phyloP scores from a whole-genome alignment of 2,113 vertebrate species.

The Larimichthys crocea region DNA sequence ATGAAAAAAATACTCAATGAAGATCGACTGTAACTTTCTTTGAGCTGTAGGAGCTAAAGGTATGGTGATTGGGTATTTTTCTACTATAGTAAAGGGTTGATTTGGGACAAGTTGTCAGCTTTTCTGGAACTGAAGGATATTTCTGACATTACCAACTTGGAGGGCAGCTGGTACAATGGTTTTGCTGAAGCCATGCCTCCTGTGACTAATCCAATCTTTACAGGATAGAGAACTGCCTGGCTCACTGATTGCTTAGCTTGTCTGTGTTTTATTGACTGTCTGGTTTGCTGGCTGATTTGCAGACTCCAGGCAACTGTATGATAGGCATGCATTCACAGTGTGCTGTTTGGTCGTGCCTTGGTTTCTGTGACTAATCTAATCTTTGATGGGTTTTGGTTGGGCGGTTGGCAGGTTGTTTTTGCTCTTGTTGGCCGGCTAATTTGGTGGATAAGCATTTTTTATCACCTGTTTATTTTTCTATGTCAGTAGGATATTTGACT shows the following conservation, averaged over 20 bases:
- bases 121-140: slow-evolving; percentile 73
- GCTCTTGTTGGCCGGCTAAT: not conserved
- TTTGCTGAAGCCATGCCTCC: slow-evolving; percentile 67
- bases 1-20: not conserved
- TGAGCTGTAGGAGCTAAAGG: not conserved
- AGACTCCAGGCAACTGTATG: slow-evolving; percentile 9
- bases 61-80: not conserved
- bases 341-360: slow-evolving; percentile 10
- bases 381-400: slow-evolving; percentile 1
- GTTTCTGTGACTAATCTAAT: slow-evolving; percentile 33
- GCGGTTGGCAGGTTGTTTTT: slow-evolving; percentile 18
- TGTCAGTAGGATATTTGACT: not conserved
- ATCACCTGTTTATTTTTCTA: not conserved
- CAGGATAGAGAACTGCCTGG: slow-evolving; percentile 42
- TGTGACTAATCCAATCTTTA: slow-evolving; percentile 79
- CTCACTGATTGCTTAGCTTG: slow-evolving; percentile 42
- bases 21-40: not conserved
- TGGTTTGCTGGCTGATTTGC: slow-evolving; percentile 37
- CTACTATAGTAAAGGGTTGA: not conserved
- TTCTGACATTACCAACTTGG: slow-evolving; percentile 64
- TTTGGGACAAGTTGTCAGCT: not conserved
- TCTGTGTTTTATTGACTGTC: slow-evolving; percentile 36
- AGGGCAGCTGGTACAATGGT: slow-evolving; percentile 72
- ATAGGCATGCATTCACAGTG: slow-evolving; percentile 8
- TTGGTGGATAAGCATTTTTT: slow-evolving; percentile 2